These are phyloP conservation scores for Spinibarbus caldwelli DNA, from an alignment of 2,797 vertebrate genomes.

Conservation along the genomic window DNA sequence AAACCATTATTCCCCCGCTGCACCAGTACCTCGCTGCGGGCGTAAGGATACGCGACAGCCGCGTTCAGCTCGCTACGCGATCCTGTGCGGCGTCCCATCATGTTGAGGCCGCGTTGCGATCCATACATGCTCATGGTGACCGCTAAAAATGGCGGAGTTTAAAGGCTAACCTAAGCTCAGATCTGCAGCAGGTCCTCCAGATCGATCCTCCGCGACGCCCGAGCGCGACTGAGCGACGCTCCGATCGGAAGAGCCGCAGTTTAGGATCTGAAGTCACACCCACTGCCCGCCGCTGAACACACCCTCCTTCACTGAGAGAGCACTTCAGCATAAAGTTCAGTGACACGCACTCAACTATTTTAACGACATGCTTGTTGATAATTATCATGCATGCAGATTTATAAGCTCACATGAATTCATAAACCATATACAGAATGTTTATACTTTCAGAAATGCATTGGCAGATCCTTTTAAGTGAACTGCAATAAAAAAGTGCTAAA, in stretches of 20 bases:
- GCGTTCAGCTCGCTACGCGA: slow-evolving; percentile 69
- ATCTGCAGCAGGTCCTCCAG: neutral
- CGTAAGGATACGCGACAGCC: too few species aligned
- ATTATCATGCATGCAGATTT: neutral
- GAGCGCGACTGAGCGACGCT: too few species aligned
- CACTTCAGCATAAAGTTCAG: neutral
- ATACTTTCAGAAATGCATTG: neutral
- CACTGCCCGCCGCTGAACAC: too few species aligned
- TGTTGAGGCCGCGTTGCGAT: slow-evolving; percentile 67
- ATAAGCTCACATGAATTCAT: too few species aligned
- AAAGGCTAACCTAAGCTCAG: neutral
- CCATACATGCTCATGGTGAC: slow-evolving; percentile 68
- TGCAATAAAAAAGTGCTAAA: neutral
- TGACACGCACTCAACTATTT: neutral
- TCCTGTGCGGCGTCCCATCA: slow-evolving; percentile 29
- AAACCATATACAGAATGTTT: neutral
- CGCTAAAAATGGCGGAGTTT: neutral
- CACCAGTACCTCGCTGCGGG: slow-evolving; percentile 65
- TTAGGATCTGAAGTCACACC: too few species aligned
- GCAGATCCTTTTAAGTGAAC: neutral
- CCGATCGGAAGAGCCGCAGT: too few species aligned
- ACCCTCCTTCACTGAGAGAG: too few species aligned
- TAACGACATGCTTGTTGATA: neutral
- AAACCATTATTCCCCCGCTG: slow-evolving; percentile 69
- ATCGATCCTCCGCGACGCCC: neutral